These are phyloP conservation scores for Pammene aurita DNA, from an alignment of 2,888 invertebrate genomes.

Conservation along the genomic window DNA sequence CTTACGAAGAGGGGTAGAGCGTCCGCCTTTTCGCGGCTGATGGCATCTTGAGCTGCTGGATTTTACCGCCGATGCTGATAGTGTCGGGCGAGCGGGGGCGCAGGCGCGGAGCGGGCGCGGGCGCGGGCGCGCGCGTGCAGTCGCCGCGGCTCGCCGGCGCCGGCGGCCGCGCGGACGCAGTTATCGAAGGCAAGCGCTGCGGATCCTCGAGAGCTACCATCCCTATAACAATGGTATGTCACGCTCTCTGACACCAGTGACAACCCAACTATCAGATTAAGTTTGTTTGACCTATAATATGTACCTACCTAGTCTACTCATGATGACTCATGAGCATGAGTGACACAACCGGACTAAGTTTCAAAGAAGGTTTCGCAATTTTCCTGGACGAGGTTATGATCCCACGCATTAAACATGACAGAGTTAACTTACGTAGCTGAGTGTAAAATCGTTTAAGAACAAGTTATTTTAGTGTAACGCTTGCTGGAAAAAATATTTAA, in stretches of 20 bases:
- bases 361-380: no score
- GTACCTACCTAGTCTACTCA: no score
- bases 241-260: neutral
- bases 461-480: no score
- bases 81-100: conserved; percentile 4
- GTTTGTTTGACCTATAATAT: no score
- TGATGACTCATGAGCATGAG: no score
- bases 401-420: no score
- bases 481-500: no score
- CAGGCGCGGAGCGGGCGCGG: neutral
- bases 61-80: conserved; percentile 17
- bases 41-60: conserved; percentile 13
- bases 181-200: conserved; percentile 5
- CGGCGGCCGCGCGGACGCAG: neutral
- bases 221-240: conserved; percentile 1
- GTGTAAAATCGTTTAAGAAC: no score
- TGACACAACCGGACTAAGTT: no score
- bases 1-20: conserved; percentile 5
- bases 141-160: conserved; percentile 16
- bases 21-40: neutral
- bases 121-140: conserved; percentile 1
- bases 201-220: neutral
- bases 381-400: no score
- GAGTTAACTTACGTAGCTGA: no score
- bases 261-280: no score